Base-by-base conservation (phyloP, 2,113 vertebrate species). In the Rhegmatorhina hoffmannsi region DNA sequence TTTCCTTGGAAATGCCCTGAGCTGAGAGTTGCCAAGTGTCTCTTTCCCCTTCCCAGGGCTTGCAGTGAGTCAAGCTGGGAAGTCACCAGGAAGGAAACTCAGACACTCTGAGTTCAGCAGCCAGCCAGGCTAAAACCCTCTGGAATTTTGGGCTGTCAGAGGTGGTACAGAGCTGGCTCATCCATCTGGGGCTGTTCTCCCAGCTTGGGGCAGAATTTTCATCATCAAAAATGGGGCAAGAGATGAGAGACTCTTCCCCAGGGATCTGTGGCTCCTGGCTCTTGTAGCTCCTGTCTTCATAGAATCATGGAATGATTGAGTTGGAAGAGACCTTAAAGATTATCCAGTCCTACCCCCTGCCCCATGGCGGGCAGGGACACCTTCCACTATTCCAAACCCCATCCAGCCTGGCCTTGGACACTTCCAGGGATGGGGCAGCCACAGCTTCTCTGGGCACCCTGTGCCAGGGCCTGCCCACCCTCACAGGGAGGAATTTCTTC, bases 321-420 rank as follows among this genome's bases (percentile, higher is more conserved):
- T 10, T 44, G 33, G 38, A 64, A 64, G 34, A 55, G 7, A 43
- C 40, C 34, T 64, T 31, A 40, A 72, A 72, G 16, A 8, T 17
- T 24, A 34, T 63, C 40, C 49, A 20, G 1, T 46, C 0, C 52
- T 43, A 43, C 19, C 24, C 34, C 24, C 50, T 50, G 20, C 70
- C 34, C 70, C 34, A 17, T 20, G 36, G n/a, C n/a, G n/a, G 33
- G 20, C 36, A 77, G 36, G 33, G 63, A 26, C 46, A 44, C 7
- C 6, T 87, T 2, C 38, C 73, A 44, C 44, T 2, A 1, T 17
- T 36, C 46, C 63, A 77, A 77, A 9, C 20, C 9, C 13, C 0
- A 0, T 52, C 46, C 55, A 69, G 0, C 15, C 64, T 40, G 56
- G 8, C 74, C 19, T 47, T 70, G 84, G 40, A 0, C 13, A 17